Percentiles rank a stretch among this genome's conserved stretches.
These are phyloP conservation scores for Lasioglossum zephyrum DNA, from an alignment of 2,888 invertebrate species.

Conservation along the genomic window DNA sequence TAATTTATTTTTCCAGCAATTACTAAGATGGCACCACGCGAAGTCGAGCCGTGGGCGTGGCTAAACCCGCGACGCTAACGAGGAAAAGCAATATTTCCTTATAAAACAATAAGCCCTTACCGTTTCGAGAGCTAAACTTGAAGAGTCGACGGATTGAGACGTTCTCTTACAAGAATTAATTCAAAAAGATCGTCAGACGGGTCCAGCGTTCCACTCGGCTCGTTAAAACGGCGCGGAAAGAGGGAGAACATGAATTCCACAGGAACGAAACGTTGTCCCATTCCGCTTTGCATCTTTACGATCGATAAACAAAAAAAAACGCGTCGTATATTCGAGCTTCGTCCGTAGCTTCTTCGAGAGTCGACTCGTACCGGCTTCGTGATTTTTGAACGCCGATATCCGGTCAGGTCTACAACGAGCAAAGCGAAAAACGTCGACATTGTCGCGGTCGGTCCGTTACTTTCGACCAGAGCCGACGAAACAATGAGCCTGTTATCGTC, in stretches of 20 bases:
- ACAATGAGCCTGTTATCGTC: conserved; percentile 56
- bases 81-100: background rate
- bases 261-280: conserved; percentile 6
- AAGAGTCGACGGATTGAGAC: background rate
- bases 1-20: background rate
- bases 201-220: background rate
- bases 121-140: background rate
- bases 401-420: background rate
- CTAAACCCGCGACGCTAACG: background rate
- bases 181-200: background rate
- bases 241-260: conserved; percentile 11
- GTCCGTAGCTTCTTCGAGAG: background rate
- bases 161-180: background rate
- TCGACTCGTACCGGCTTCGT: background rate
- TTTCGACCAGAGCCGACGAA: conserved; percentile 29
- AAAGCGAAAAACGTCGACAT: background rate
- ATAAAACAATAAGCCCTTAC: background rate
- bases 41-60: background rate
- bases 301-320: conserved; percentile 36
- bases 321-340: background rate
- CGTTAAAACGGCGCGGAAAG: conserved; percentile 8
- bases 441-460: conserved; percentile 24
- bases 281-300: conserved; percentile 52
- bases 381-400: background rate
- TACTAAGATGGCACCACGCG: background rate